Evolutionary conservation across 2,797 vertebrate genomes (phyloP).

Genomic region (Cryptoprocta ferox): DNA sequence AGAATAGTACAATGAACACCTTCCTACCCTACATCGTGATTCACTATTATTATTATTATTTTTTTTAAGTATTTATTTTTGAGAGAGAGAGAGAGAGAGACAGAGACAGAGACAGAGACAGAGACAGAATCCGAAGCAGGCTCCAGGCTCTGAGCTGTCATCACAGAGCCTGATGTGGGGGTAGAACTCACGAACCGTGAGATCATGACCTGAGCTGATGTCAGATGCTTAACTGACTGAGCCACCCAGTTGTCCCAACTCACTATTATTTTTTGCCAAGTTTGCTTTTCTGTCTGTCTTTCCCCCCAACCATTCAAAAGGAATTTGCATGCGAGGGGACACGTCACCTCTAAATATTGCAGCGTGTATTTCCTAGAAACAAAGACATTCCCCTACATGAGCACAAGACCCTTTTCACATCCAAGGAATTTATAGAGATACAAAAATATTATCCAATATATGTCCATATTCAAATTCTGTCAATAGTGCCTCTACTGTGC

Average conservation of each 20-base stretch:
- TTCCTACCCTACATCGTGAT: neutral
- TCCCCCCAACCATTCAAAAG: neutral
- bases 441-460: slow-evolving; percentile 23
- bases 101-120: no score
- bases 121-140: no score
- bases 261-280: neutral
- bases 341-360: slow-evolving; percentile 44
- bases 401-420: slow-evolving; percentile 3
- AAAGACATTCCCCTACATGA: slow-evolving; percentile 33
- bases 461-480: slow-evolving; percentile 39
- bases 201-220: no score
- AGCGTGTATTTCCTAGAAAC: slow-evolving; percentile 44
- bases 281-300: neutral
- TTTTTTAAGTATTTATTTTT: neutral
- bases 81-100: no score
- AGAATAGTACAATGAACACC: neutral
- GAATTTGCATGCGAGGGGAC: neutral
- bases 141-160: no score
- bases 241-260: neutral
- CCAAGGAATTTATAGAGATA: neutral
- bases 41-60: slow-evolving; percentile 8
- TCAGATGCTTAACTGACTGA: no score
- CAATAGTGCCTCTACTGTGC: slow-evolving; percentile 25
- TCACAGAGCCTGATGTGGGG: no score
- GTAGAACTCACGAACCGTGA: no score